These are phyloP conservation scores for Pomatorhinus ruficollis DNA, from an alignment of 2,113 vertebrate species.

Conservation along the genomic window DNA sequence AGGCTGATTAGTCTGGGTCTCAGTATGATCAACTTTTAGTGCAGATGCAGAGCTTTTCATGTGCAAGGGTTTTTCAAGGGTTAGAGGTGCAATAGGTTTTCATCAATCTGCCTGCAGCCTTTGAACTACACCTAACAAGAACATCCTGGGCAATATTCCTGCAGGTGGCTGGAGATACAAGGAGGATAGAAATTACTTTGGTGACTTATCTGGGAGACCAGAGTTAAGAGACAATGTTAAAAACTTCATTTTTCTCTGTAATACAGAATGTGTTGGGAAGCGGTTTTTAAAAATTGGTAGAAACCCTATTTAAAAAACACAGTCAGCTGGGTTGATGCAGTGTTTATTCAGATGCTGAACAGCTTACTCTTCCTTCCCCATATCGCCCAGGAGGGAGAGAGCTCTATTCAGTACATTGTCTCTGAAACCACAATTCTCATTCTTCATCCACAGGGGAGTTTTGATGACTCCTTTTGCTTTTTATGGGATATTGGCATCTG, in stretches of 20 bases:
- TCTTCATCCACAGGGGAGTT: not conserved
- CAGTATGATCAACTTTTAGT: not conserved
- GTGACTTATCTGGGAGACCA: not conserved
- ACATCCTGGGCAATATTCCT: not conserved
- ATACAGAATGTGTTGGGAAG: not conserved
- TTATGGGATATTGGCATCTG: not conserved
- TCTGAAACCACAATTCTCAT: not conserved
- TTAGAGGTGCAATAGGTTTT: not conserved
- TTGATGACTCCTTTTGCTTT: not conserved
- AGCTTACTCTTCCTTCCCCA: constrained; percentile 1
- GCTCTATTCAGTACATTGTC: not conserved
- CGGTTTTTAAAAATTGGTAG: not conserved
- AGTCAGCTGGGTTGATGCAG: constrained; percentile 21
- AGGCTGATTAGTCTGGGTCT: not conserved
- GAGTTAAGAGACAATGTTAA: not conserved
- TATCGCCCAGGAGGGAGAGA: not conserved
- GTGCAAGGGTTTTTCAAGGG: not conserved
- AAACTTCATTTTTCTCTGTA: not conserved
- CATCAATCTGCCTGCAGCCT: not conserved
- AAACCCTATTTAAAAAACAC: not conserved
- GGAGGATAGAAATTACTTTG: not conserved
- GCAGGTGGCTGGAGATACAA: not conserved
- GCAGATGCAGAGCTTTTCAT: not conserved
- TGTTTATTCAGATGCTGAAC: constrained; percentile 55
- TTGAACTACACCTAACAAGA: not conserved